Conservation (phyloP, 2,797 vertebrate genomes). For the Podargus strigoides region DNA sequence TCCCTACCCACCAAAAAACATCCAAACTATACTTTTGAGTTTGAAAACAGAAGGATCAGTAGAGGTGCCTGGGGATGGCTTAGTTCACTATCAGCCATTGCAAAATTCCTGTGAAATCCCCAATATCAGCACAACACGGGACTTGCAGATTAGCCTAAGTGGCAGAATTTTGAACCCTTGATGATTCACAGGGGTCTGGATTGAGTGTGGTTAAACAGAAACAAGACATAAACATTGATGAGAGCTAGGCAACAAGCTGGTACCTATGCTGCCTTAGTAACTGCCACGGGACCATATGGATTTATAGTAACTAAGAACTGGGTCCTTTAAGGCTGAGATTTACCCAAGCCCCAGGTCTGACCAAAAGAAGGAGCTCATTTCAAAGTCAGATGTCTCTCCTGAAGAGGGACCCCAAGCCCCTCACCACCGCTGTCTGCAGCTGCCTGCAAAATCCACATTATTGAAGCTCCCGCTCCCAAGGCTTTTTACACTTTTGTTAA, state of each 20-base stretch:
- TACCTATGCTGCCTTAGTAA: neutral
- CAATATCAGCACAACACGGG: neutral
- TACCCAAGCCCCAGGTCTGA: neutral
- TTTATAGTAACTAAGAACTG: neutral
- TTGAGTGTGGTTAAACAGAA: neutral
- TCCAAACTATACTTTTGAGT: neutral
- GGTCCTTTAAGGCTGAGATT: neutral
- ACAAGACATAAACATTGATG: neutral
- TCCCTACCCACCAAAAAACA: fast-evolving
- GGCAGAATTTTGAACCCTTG: neutral
- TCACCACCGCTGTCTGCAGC: fast-evolving
- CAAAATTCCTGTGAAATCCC: neutral
- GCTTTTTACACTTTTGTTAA: neutral
- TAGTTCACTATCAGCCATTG: neutral
- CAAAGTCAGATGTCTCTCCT: neutral
- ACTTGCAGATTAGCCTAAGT: neutral
- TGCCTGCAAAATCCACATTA: neutral
- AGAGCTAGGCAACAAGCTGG: neutral
- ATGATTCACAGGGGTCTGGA: neutral
- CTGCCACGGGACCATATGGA: neutral
- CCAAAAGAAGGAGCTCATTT: neutral
- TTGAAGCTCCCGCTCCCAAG: neutral
- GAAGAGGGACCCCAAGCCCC: neutral
- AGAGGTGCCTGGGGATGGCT: neutral
- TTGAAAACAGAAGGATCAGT: neutral